A percentile compares a stretch with the other conserved stretches of the same genome.
phyloP scores from a whole-genome alignment of 2,113 vertebrate genomes.

The Zingel zingel region DNA sequence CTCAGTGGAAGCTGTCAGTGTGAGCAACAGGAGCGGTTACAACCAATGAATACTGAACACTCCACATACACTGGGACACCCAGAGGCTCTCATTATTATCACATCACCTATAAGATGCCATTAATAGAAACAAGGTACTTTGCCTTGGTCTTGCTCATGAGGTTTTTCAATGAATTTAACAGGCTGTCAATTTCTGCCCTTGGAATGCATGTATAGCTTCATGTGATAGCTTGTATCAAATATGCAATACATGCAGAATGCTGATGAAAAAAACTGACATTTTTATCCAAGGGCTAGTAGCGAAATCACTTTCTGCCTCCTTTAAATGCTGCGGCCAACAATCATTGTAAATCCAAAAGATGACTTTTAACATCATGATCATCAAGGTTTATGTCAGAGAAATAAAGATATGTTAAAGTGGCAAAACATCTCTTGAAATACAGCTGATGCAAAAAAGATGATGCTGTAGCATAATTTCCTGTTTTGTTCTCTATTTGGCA shows the following conservation, averaged over 20 bases:
- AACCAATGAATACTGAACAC: constrained; percentile 61
- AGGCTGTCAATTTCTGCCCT: constrained; percentile 30
- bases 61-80: constrained; percentile 22
- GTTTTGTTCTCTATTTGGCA: background rate
- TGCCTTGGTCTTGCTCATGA: constrained; percentile 30
- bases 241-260: constrained; percentile 1
- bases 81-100: constrained; percentile 53
- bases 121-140: constrained; percentile 32
- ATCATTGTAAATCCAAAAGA: background rate
- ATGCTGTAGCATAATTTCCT: background rate
- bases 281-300: constrained; percentile 15
- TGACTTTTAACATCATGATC: background rate
- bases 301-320: constrained; percentile 15
- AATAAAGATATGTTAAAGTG: background rate
- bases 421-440: fast-evolving
- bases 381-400: background rate
- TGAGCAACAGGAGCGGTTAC: constrained; percentile 37
- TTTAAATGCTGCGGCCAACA: background rate
- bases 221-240: constrained; percentile 9
- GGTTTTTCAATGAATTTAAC: constrained; percentile 43
- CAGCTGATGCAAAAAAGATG: background rate
- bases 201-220: constrained; percentile 13
- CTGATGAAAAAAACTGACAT: constrained; percentile 1
- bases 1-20: constrained; percentile 55
- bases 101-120: constrained; percentile 45